Percentiles rank a stretch among this genome's conserved stretches.
Conservation (phyloP, 2,888 invertebrate genomes). For the Pristionchus arcanus region DNA sequence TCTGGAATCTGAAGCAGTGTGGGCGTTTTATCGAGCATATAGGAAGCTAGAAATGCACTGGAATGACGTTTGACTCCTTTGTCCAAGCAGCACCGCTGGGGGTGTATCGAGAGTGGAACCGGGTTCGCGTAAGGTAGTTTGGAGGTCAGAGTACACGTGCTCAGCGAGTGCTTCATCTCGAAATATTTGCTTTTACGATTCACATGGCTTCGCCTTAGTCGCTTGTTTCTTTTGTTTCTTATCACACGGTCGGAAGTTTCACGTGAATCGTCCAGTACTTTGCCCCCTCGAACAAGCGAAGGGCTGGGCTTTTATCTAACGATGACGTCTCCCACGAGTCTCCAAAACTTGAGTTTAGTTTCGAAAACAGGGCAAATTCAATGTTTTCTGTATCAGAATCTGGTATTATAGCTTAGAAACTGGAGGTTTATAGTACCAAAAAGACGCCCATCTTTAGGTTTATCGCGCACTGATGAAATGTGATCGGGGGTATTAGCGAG, state of each 20-base stretch:
- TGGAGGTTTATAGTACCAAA: no score
- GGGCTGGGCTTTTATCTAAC: neutral
- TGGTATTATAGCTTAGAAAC: no score
- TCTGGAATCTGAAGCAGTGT: neutral
- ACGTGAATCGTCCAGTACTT: neutral
- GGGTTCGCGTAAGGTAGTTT: neutral
- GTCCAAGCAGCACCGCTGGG: neutral
- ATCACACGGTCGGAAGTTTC: neutral
- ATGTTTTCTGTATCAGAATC: no score
- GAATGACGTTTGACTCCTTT: conserved; percentile 20
- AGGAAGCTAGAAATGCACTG: neutral
- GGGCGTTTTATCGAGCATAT: neutral
- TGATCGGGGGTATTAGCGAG: conserved; percentile 27
- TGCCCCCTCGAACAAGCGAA: neutral
- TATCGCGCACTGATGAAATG: conserved; percentile 12
- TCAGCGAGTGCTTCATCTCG: neutral
- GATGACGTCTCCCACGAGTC: no score
- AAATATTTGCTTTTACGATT: neutral
- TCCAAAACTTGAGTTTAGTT: no score
- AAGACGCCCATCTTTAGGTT: no score
- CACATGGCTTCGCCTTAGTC: neutral
- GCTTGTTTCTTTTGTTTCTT: neutral
- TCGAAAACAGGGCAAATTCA: no score
- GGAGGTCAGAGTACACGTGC: conserved; percentile 21
- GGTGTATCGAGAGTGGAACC: neutral